Base-by-base conservation (phyloP, 2,113 vertebrate genomes). In the Lamprologus lemairii region DNA sequence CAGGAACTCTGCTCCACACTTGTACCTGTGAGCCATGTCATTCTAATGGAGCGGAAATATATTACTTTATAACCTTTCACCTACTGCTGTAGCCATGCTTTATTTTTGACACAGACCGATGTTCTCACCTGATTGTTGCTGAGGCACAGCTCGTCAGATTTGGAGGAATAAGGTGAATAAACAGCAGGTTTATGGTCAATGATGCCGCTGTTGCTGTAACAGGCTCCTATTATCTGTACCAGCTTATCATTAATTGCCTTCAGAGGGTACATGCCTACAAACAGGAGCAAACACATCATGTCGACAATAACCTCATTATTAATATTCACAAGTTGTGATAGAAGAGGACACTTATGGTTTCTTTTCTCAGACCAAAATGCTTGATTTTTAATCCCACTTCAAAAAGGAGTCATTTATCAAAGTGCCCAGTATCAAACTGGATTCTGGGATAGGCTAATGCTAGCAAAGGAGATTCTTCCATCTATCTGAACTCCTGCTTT, bases 1-100 rank as follows among this genome's bases (percentile, higher is more conserved):
- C 87, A 99, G 96, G 93, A 98, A 98, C 89, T 99, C 98, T 0
- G 95, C 98, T 51, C 98, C 98, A 55, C 98, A 99, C 2, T 57
- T 94, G 91, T 97, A 98, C 2, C 0, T 86, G 33, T 82, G 9
- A 3, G 81, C 86, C 87, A 87, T 86, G 21, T 80, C 3, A 1
- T 73, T 57, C 91, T 96, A 81, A 45, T 1, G 37, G 47, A 55
- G 54, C 19, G 21, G 9, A 81, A 3, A 14, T 28, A n/a, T n/a
- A 49, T 78, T 10, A 21, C 13, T 28, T 47, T n/a, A 21, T 19
- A 31, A 45, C 9, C 6, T 17, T 51, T 23, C 26, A 82, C 21
- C 12, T 14, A 23, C 8, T 35, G 7, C 14, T 79, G 21, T 6
- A 45, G 4, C 23, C 21, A 47, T 42, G 7, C 7, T 47, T 49